Base-by-base conservation (phyloP, 1,140 invertebrate species). In the Triops cancriformis region DNA sequence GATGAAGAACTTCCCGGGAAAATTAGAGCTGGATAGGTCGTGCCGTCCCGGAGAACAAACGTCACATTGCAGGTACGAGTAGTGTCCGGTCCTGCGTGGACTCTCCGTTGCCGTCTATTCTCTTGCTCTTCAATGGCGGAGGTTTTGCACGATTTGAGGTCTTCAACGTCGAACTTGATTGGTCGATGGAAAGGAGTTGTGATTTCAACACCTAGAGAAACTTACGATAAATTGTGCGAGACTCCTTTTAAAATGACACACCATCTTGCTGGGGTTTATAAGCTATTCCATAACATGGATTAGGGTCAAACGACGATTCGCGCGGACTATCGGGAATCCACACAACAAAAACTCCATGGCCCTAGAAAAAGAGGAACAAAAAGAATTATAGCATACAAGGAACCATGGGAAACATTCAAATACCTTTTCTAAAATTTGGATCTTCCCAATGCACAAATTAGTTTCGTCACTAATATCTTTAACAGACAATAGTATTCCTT, bases 1-100 rank as follows among this genome's bases (percentile, higher is more conserved):
- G 93, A 91, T 9, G 92, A 92, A 80, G 94, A 94, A 11, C 91
- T 92, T 81, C 92, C 88, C 83, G 95, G 92, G 85, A 97, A 97
- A 81, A 94, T 91, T 82, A 94, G 91, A 18, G 91, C 90, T 79
- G 91, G 91, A 80, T 93, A 90, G 78, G 89, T 88, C 0, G 91
- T 89, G 12, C 91, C 90, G 82, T 92, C 91, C 81, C 91, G 90
- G 11, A 90, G 89, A 78, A 89, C 88, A 79, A 93, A 89, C 73
- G 90, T 89, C 79, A 94, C 85, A 51, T 43, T 76, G 72, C 78
- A 79, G 4, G 78, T 79, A 23, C 72, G 51, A 18, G 28, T 73
- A 31, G 72, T 72, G 28, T 79, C 76, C 6, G 75, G 51, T 14
- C 28, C 64, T n/a, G n/a, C 14, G 27, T 26, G 37, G 28, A 43